Evolutionary conservation across 2,113 vertebrate species (phyloP).

Genomic region (Gymnarchus niloticus): DNA sequence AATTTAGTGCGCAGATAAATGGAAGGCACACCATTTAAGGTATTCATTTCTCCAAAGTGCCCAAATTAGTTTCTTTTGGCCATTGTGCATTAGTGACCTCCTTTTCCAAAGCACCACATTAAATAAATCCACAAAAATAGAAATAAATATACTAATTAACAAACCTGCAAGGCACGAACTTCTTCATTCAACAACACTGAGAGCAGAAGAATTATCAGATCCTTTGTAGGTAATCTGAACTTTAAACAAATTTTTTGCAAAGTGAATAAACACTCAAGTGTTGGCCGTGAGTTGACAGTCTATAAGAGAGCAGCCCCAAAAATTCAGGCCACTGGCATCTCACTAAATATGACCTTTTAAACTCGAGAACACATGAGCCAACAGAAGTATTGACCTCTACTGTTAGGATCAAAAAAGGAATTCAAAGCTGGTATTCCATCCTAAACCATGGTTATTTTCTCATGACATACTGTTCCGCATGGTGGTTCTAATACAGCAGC

Average conservation of each 20-base stretch:
- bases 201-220: slow-evolving; percentile 79
- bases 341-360: not conserved
- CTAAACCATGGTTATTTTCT: slow-evolving; percentile 9
- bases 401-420: not conserved
- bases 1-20: slow-evolving; percentile 86
- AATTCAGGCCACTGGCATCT: not conserved
- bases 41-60: slow-evolving; percentile 87
- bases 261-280: not conserved
- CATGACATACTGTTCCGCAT: slow-evolving; percentile 2
- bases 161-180: slow-evolving; percentile 81
- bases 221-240: slow-evolving; percentile 79
- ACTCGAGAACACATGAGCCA: not conserved
- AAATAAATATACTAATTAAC: slow-evolving; percentile 88
- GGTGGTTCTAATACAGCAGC: slow-evolving; percentile 3
- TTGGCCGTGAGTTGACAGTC: not conserved
- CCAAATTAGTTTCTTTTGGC: slow-evolving; percentile 83
- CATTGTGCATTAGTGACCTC: slow-evolving; percentile 80
- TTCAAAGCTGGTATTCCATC: not conserved
- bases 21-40: slow-evolving; percentile 81
- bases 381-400: not conserved
- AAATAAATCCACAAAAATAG: slow-evolving; percentile 80
- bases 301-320: not conserved
- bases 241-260: slow-evolving; percentile 60
- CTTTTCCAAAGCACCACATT: slow-evolving; percentile 78
- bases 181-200: slow-evolving; percentile 64